phyloP scores from a whole-genome alignment of 2,888 invertebrate species.

The Halocaridina rubra region DNA sequence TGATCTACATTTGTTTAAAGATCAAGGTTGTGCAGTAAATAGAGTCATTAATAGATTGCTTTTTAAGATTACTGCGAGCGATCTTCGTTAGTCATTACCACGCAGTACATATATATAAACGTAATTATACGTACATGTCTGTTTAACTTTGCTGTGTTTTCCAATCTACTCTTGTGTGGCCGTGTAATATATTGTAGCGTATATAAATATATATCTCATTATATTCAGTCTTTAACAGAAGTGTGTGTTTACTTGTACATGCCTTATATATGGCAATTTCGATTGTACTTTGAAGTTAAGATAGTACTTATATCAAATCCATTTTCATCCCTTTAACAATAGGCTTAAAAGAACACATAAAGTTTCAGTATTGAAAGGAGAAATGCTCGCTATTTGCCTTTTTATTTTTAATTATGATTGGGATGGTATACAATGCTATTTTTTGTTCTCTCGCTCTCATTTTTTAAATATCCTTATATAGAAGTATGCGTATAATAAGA shows the following conservation, averaged over 20 bases:
- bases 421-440: too few relatives aligned
- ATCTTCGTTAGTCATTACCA: slow-evolving; percentile 1
- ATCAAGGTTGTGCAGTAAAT: slow-evolving; percentile 14
- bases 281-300: not conserved
- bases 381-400: too few relatives aligned
- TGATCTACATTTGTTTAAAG: slow-evolving; percentile 58
- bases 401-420: too few relatives aligned
- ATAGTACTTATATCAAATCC: slow-evolving; percentile 15
- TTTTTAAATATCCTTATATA: too few relatives aligned
- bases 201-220: slow-evolving; percentile 6
- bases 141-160: not conserved
- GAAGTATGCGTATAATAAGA: too few relatives aligned
- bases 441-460: too few relatives aligned
- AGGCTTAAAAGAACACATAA: too few relatives aligned
- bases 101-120: not conserved
- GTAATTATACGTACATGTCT: not conserved
- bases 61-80: not conserved
- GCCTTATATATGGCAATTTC: not conserved
- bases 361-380: too few relatives aligned
- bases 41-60: slow-evolving; percentile 1
- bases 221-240: not conserved
- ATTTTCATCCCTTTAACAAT: too few relatives aligned
- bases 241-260: not conserved
- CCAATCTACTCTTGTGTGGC: not conserved
- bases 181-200: not conserved